These are phyloP conservation scores for Digitonthophagus gazella DNA, from an alignment of 2,888 invertebrate genomes.

Conservation along the genomic window DNA sequence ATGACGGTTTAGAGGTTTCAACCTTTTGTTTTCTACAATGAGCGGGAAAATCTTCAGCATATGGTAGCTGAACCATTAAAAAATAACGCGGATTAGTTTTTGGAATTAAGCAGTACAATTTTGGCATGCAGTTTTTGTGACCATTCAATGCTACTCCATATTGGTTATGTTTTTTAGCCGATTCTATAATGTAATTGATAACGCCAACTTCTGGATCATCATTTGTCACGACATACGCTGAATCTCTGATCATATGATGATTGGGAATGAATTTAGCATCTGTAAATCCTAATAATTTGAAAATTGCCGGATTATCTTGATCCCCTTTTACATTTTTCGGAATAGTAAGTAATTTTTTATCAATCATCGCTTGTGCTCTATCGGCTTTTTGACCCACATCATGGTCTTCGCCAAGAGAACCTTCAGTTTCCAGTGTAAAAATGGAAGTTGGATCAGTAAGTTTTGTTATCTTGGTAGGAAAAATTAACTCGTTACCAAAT, in stretches of 20 bases:
- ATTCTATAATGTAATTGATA: constrained; percentile 21
- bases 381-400: background rate
- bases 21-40: constrained; percentile 10
- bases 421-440: constrained; percentile 5
- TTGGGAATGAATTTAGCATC: constrained; percentile 17
- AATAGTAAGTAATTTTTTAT: constrained; percentile 21
- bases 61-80: constrained; percentile 20
- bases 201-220: constrained; percentile 7
- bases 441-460: constrained; percentile 9
- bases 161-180: constrained; percentile 13
- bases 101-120: constrained; percentile 23
- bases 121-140: constrained; percentile 20
- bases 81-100: constrained; percentile 18
- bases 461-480: constrained; percentile 14
- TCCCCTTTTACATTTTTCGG: constrained; percentile 21
- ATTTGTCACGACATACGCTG: background rate
- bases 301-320: constrained; percentile 19
- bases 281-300: constrained; percentile 24
- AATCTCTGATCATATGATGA: background rate
- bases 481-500: constrained; percentile 5
- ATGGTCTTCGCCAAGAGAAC: constrained; percentile 22
- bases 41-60: constrained; percentile 19
- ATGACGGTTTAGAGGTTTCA: constrained; percentile 6
- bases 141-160: constrained; percentile 21
- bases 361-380: constrained; percentile 14